Evolutionary conservation across 1,140 invertebrate species (phyloP).

Genomic region (Bombus waltoni): DNA sequence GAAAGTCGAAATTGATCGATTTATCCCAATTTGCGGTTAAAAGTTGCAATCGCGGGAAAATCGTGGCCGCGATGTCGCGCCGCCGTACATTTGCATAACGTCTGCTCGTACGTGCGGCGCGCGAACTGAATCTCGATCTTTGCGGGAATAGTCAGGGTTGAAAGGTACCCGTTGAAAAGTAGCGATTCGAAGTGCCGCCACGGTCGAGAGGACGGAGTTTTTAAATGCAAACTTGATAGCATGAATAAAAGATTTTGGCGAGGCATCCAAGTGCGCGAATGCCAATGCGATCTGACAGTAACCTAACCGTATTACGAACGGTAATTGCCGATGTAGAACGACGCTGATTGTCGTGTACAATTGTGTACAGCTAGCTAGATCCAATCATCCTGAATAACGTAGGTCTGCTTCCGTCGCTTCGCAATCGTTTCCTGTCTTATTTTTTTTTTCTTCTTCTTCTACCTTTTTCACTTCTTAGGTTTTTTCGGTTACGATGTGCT

Average conservation of each 20-base stretch:
- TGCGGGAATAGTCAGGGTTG: not conserved
- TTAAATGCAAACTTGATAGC: conserved; percentile 56
- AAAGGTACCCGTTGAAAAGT: conserved; percentile 18
- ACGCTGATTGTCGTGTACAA: conserved; percentile 12
- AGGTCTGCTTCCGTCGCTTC: not conserved
- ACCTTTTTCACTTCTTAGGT: not conserved
- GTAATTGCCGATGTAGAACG: conserved; percentile 34
- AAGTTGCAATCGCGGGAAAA: conserved; percentile 12
- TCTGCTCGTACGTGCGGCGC: not conserved
- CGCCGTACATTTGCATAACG: conserved; percentile 1
- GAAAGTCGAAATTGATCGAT: not conserved
- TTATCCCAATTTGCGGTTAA: not conserved
- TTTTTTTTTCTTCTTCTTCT: not conserved
- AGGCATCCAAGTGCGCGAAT: conserved; percentile 20
- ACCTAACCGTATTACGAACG: not conserved
- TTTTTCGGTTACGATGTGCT: not conserved
- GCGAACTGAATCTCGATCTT: conserved; percentile 38
- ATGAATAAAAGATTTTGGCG: conserved; percentile 59
- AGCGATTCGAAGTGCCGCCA: conserved; percentile 27
- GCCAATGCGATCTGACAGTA: conserved; percentile 32
- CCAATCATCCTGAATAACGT: not conserved
- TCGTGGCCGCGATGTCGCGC: not conserved
- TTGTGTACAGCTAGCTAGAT: not conserved
- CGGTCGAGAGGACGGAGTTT: conserved; percentile 39
- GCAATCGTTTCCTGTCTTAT: not conserved